These are phyloP conservation scores for Sinocyclocheilus anophthalmus DNA, from an alignment of 2,113 vertebrate genomes.

Conservation along the genomic window DNA sequence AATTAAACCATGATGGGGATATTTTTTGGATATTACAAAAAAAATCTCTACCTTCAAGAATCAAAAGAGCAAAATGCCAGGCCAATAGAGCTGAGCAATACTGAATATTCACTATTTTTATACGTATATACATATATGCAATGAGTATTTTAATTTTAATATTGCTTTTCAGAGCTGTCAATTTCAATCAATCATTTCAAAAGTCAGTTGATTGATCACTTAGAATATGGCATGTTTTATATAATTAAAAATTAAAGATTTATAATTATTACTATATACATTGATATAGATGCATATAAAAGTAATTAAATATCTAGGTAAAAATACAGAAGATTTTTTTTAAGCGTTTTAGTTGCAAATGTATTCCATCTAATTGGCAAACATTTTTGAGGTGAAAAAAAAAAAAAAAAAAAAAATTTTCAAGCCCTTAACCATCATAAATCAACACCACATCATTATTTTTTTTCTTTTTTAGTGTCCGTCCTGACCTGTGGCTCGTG, in stretches of 20 bases:
- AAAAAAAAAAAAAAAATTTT: too few relatives aligned
- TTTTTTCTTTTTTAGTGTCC: too few relatives aligned
- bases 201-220: too few relatives aligned
- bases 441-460: too few relatives aligned
- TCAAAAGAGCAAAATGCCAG: background rate
- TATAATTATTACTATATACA: too few relatives aligned
- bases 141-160: background rate
- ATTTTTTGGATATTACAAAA: background rate
- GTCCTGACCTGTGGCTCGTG: constrained; percentile 60
- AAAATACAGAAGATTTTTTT: too few relatives aligned
- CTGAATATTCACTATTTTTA: background rate
- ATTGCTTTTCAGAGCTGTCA: background rate
- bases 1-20: background rate
- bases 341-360: too few relatives aligned
- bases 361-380: background rate
- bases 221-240: background rate
- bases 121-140: background rate
- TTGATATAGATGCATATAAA: too few relatives aligned
- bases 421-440: too few relatives aligned
- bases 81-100: background rate
- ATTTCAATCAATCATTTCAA: background rate
- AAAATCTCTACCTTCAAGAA: background rate
- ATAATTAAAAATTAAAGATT: background rate
- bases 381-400: too few relatives aligned
- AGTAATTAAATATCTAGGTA: too few relatives aligned